These are phyloP conservation scores for Athene noctua DNA, from an alignment of 2,113 vertebrate genomes.

Conservation along the genomic window DNA sequence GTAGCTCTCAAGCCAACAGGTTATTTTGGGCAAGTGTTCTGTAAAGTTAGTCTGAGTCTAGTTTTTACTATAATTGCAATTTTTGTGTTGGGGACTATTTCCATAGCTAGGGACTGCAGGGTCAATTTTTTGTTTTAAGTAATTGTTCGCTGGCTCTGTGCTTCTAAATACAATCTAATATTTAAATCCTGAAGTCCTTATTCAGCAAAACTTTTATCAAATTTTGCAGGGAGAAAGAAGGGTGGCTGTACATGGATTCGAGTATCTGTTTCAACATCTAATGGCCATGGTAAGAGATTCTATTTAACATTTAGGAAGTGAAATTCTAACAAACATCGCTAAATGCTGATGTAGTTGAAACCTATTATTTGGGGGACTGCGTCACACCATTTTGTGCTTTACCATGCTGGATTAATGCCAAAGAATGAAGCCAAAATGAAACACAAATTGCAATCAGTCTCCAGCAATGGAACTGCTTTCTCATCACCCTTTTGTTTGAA, in stretches of 20 bases:
- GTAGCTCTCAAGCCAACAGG: neutral
- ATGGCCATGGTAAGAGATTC: neutral
- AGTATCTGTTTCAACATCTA: neutral
- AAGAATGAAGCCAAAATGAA: neutral
- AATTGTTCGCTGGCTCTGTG: neutral
- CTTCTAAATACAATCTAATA: neutral
- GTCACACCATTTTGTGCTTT: slow-evolving; percentile 28
- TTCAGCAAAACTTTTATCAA: neutral
- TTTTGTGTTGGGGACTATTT: neutral
- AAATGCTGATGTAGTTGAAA: slow-evolving; percentile 29
- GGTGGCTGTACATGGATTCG: neutral
- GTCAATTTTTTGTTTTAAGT: neutral
- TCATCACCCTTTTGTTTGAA: slow-evolving; percentile 52
- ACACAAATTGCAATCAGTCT: neutral
- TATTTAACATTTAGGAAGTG: neutral
- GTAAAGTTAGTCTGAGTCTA: neutral
- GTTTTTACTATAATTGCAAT: neutral
- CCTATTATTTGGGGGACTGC: neutral
- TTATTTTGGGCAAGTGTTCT: neutral
- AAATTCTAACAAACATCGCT: neutral
- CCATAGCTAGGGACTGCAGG: neutral
- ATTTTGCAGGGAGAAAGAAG: neutral
- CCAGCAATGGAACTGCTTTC: slow-evolving; percentile 31
- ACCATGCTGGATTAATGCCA: slow-evolving; percentile 7
- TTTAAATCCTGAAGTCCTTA: neutral